A percentile compares a stretch with the other conserved stretches of the same genome.
These are phyloP conservation scores for Sceliomorpha sp. DNA, from an alignment of 2,888 invertebrate species.

Conservation along the genomic window DNA sequence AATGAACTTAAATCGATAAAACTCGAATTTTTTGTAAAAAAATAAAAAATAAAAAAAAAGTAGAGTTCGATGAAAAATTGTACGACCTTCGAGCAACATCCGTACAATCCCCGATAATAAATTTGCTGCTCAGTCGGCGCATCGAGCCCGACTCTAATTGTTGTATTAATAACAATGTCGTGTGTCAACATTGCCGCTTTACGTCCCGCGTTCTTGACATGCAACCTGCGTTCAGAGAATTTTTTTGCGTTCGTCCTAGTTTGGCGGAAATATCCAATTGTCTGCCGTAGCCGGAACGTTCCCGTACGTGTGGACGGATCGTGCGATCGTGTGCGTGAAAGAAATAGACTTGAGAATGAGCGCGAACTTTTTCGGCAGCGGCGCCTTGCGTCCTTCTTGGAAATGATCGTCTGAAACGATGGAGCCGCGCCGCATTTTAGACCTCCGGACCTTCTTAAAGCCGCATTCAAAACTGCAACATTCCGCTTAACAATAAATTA, in stretches of 20 bases:
- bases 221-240: slow-evolving; percentile 49
- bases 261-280: slow-evolving; percentile 57
- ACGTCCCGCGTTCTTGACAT: slow-evolving; percentile 32
- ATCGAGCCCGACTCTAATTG: too few relatives aligned
- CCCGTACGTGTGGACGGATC: slow-evolving; percentile 18
- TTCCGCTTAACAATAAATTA: slow-evolving; percentile 28
- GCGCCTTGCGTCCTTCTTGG: slow-evolving; percentile 55
- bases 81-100: too few relatives aligned
- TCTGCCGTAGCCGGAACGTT: slow-evolving; percentile 49
- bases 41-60: too few relatives aligned
- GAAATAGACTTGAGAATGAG: slow-evolving; percentile 53
- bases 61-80: too few relatives aligned
- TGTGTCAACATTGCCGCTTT: slow-evolving; percentile 20
- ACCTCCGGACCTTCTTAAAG: slow-evolving; percentile 58
- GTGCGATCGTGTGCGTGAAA: slow-evolving; percentile 37
- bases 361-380: slow-evolving; percentile 56
- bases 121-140: too few relatives aligned
- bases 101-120: too few relatives aligned
- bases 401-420: slow-evolving; percentile 49
- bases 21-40: too few relatives aligned
- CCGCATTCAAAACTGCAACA: slow-evolving; percentile 45
- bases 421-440: slow-evolving; percentile 64
- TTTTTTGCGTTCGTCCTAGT: slow-evolving; percentile 52
- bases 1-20: too few relatives aligned
- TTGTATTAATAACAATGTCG: neutral